Conservation (phyloP, 1,140 invertebrate species). For the Planococcus citri region DNA sequence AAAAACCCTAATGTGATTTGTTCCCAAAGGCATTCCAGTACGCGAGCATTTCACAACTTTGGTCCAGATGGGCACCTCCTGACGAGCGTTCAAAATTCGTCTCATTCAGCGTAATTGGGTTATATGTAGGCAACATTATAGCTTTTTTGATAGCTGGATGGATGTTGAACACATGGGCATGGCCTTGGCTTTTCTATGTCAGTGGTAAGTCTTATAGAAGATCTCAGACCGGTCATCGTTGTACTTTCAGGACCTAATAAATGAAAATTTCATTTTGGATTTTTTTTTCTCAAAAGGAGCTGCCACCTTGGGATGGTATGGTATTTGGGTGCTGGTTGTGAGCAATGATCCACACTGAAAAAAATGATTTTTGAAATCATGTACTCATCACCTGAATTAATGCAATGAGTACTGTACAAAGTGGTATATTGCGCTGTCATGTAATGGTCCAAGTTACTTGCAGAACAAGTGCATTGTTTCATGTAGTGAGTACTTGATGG, state of each 20-base stretch:
- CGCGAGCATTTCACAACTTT: neutral
- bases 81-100: slow-evolving; percentile 66
- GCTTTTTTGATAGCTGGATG: slow-evolving; percentile 29
- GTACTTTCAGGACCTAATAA: too few relatives aligned
- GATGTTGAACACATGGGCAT: neutral
- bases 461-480: too few relatives aligned
- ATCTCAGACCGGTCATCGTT: too few relatives aligned
- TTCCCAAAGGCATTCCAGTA: neutral
- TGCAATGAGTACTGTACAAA: too few relatives aligned
- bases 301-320: neutral
- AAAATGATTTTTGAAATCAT: too few relatives aligned
- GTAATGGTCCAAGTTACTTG: too few relatives aligned
- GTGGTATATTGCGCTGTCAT: too few relatives aligned
- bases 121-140: slow-evolving; percentile 37
- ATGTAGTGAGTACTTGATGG: too few relatives aligned
- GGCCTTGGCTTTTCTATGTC: neutral
- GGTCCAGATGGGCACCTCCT: slow-evolving; percentile 53
- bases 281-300: too few relatives aligned
- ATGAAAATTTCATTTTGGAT: too few relatives aligned
- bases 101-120: slow-evolving; percentile 53
- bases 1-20: too few relatives aligned
- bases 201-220: neutral
- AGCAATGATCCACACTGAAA: neutral
- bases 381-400: too few relatives aligned
- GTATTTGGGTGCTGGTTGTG: neutral